These are phyloP conservation scores for Tinea semifulvella DNA, from an alignment of 2,888 invertebrate species.

Conservation along the genomic window DNA sequence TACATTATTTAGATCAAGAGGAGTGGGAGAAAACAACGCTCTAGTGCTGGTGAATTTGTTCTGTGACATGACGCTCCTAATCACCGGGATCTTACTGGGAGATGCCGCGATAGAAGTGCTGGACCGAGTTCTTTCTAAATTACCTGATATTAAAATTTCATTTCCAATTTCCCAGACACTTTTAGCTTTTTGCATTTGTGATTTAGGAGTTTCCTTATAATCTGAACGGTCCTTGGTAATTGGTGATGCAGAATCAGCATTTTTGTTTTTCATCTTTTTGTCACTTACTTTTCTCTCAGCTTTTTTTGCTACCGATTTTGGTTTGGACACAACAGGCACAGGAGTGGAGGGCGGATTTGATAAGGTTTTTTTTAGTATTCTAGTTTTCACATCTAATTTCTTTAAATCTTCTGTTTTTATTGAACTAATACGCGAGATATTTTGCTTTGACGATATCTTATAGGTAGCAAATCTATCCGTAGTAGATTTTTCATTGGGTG, in stretches of 20 bases:
- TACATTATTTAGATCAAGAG: conserved; percentile 63
- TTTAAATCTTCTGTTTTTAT: conserved; percentile 55
- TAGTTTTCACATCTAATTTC: conserved; percentile 62
- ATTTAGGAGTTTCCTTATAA: conserved; percentile 41
- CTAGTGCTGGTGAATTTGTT: conserved; percentile 60
- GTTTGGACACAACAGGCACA: conserved; percentile 56
- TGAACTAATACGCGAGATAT: conserved; percentile 40
- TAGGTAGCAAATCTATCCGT: conserved; percentile 61
- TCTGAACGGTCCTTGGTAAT: conserved; percentile 44
- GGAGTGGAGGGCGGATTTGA: conserved; percentile 61
- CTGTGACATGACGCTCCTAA: conserved; percentile 60
- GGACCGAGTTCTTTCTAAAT: conserved; percentile 57
- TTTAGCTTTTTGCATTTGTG: conserved; percentile 60
- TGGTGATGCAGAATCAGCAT: conserved; percentile 46
- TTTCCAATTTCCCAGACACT: conserved; percentile 65
- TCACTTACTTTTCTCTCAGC: conserved; percentile 48
- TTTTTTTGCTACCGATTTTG: conserved; percentile 50
- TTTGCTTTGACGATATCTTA: conserved; percentile 52
- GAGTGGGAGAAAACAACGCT: conserved; percentile 66
- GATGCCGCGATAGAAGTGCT: conserved; percentile 65
- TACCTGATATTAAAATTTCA: conserved; percentile 41
- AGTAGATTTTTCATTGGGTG: conserved; percentile 48
- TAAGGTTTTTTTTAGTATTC: conserved; percentile 62
- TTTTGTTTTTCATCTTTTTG: conserved; percentile 53
- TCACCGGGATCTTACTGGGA: conserved; percentile 71